Conservation (phyloP, 2,113 vertebrate species). For the Corvus hawaiiensis region DNA sequence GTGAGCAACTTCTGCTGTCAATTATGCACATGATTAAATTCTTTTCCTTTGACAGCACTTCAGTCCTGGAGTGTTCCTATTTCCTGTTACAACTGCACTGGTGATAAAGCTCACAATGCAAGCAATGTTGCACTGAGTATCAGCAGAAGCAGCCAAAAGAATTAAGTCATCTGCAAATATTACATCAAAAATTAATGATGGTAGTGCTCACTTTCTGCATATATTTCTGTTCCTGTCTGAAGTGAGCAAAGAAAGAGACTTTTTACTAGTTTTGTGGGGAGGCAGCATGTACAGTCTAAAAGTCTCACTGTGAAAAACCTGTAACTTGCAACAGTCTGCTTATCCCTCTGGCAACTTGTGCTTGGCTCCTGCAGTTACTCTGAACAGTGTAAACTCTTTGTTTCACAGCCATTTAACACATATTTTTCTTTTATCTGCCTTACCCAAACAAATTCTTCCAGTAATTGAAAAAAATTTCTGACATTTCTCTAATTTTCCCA, state of each 20-base stretch:
- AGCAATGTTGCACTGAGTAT: not conserved
- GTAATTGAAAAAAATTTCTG: not conserved
- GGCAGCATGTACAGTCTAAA: not conserved
- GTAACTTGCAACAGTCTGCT: not conserved
- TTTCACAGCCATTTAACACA: not conserved
- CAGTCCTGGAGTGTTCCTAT: not conserved
- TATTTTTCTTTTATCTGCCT: not conserved
- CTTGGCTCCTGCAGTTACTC: not conserved
- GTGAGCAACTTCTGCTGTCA: not conserved
- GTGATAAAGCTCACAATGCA: not conserved
- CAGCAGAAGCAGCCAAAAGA: not conserved
- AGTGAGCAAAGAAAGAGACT: not conserved
- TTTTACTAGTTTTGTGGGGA: not conserved
- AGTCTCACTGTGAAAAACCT: not conserved
- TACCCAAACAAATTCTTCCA: not conserved
- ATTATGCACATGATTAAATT: not conserved
- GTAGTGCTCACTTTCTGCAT: not conserved
- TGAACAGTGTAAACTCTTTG: not conserved
- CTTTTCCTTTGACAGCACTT: rapidly evolving
- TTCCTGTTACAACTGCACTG: not conserved
- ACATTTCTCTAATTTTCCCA: not conserved
- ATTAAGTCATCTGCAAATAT: not conserved
- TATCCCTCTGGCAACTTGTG: not conserved
- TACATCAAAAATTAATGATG: not conserved
- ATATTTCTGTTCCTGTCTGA: not conserved